These are phyloP conservation scores for Mustela lutreola DNA, from an alignment of 2,113 vertebrate species.

Conservation along the genomic window DNA sequence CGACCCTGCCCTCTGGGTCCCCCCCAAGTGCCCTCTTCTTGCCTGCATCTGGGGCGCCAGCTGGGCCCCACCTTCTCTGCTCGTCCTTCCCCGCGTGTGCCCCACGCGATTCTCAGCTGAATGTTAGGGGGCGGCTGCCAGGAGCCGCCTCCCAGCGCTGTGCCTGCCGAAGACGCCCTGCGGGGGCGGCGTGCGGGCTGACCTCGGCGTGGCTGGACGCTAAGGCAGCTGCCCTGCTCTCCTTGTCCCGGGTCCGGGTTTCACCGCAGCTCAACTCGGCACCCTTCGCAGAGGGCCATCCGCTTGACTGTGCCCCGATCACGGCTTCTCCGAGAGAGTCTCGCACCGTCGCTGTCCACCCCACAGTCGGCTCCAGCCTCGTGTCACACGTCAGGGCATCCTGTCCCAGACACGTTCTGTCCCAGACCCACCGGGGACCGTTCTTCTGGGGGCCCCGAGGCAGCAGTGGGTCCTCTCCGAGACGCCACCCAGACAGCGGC, in stretches of 20 bases:
- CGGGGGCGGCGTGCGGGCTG: background rate
- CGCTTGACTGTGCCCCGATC: background rate
- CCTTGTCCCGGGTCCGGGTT: accelerated
- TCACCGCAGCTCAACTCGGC: accelerated
- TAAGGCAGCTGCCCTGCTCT: background rate
- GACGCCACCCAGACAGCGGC: background rate
- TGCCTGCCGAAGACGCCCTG: accelerated
- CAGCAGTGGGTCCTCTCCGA: background rate
- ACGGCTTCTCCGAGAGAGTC: background rate
- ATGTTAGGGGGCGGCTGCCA: accelerated
- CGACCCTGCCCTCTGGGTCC: no score
- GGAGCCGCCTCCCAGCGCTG: background rate
- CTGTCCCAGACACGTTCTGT: accelerated
- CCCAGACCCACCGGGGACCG: background rate
- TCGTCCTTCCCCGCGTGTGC: background rate
- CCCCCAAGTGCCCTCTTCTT: accelerated
- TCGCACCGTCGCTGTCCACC: accelerated
- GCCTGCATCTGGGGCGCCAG: accelerated
- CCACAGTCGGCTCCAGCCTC: no score
- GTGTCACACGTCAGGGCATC: accelerated
- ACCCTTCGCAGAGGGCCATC: background rate
- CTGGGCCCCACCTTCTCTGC: background rate
- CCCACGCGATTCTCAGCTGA: accelerated
- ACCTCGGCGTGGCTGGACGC: background rate
- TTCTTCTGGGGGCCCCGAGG: accelerated